Evolutionary conservation across 2,113 vertebrate species (phyloP), one percentile per base, ranked within the genome.

Genomic region (Bubo scandiacus): DNA sequence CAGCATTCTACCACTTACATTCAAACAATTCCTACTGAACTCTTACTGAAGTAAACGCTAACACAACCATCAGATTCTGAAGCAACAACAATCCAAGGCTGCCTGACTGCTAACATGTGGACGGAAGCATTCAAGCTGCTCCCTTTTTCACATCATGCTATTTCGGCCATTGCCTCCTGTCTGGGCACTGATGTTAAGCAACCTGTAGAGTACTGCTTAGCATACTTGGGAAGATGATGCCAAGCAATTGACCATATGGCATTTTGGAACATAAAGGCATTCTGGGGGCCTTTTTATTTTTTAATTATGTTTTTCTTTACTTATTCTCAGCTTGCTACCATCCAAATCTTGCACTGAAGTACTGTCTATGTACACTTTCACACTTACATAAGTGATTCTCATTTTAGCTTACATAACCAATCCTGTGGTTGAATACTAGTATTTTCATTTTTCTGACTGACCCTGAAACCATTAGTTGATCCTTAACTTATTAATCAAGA

Each of bases 31-130:
- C 30, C 80, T 77, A 27, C 34, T 7, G 21, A 86, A 30, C 26
- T 66, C 36, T 43, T 71, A 55, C 13, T 22, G 71, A 85, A 87
- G 86, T 67, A 71, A 92, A 85, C 70, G 62, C 84, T 74, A 91
- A 81, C 29, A 79, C 47, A 96, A 82, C 54, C 47, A 89, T 86
- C 79, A 72, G 93, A 80, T 94, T 95, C 93, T 59, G 78, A 94
- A 81, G 81, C 86, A 88, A 75, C 16, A 77, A 65, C 70, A 89
- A 51, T 38, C 74, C 94, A 95, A 30, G 9, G 7, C 92, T 95
- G 45, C 65, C 91, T 79, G 93, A 70, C 81, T 93, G 89, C 83
- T 63, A 58, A 74, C 86, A 86, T 67, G 12, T 4, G 75, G 51
- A 86, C 88, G 81, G 92, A 81, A n/a, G 42, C 55, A 67, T 65